Evolutionary conservation across 2,888 invertebrate species (phyloP).

Genomic region (Calliopum simillimum): DNA sequence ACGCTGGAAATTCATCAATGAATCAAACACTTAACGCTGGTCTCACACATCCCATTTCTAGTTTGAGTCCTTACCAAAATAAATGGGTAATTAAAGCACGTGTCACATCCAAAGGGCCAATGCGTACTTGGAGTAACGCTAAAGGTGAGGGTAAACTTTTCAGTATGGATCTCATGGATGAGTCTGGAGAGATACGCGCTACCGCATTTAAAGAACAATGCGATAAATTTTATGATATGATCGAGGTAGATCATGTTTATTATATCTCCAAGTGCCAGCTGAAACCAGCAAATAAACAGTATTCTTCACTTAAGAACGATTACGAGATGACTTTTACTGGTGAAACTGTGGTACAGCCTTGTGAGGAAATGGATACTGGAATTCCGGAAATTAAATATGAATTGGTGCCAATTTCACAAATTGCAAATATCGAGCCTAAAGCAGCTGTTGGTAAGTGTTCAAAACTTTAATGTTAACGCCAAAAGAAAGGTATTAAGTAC

Average conservation of each 20-base stretch:
- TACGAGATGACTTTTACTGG: constrained; percentile 92
- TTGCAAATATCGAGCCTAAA: constrained; percentile 77
- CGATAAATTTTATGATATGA: constrained; percentile 88
- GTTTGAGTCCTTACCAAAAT: constrained; percentile 93
- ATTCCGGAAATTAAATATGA: constrained; percentile 84
- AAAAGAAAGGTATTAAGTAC: background rate
- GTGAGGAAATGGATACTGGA: constrained; percentile 69
- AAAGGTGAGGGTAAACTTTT: constrained; percentile 94
- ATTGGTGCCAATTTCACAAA: constrained; percentile 79
- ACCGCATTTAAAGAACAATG: constrained; percentile 90
- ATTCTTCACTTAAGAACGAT: constrained; percentile 85
- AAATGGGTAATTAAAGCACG: constrained; percentile 94
- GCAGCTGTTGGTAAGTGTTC: constrained; percentile 76
- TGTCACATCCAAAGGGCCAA: constrained; percentile 82
- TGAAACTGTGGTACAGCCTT: constrained; percentile 76
- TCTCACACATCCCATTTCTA: constrained; percentile 76
- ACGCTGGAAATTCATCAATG: constrained; percentile 41
- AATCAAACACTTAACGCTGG: constrained; percentile 65
- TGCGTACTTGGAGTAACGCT: constrained; percentile 92
- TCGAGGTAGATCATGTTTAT: constrained; percentile 91
- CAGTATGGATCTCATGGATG: constrained; percentile 92
- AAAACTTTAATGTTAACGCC: too few species aligned
- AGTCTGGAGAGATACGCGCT: constrained; percentile 91
- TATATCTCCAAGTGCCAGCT: constrained; percentile 85
- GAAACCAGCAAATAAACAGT: constrained; percentile 96